These are phyloP conservation scores for Rhipidura dahli DNA, from an alignment of 2,113 vertebrate genomes.

Conservation along the genomic window DNA sequence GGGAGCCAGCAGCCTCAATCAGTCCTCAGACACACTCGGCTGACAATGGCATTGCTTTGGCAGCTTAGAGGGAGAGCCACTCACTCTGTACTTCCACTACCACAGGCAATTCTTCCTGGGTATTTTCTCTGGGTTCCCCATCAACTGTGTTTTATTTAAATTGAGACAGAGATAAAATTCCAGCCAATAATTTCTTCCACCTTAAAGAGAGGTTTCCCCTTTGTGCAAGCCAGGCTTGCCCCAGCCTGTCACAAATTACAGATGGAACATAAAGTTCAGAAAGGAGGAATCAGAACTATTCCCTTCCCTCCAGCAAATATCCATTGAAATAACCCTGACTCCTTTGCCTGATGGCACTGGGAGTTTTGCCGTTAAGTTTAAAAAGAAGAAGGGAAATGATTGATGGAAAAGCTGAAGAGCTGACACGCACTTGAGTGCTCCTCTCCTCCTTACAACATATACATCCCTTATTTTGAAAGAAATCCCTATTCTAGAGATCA, in stretches of 20 bases:
- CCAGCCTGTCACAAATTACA: slow-evolving; percentile 71
- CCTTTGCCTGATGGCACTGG: neutral
- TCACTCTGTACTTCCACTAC: neutral
- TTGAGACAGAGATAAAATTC: neutral
- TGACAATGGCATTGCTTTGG: fast-evolving
- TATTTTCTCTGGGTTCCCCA: neutral
- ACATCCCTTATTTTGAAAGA: neutral
- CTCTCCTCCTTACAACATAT: neutral
- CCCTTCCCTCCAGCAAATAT: slow-evolving; percentile 36
- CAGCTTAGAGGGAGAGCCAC: neutral
- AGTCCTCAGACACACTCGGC: neutral
- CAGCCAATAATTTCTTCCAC: slow-evolving; percentile 9
- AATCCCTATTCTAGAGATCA: neutral
- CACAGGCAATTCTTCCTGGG: neutral
- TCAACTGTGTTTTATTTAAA: neutral
- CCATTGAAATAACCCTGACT: neutral
- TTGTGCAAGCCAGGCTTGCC: slow-evolving; percentile 55
- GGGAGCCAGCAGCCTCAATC: neutral
- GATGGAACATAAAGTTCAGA: slow-evolving; percentile 69
- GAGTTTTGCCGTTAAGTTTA: neutral
- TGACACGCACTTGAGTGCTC: neutral
- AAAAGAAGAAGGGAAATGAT: neutral
- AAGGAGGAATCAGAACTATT: slow-evolving; percentile 39
- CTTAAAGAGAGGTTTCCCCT: slow-evolving; percentile 35
- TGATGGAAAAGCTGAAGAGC: neutral